phyloP scores from a whole-genome alignment of 2,888 invertebrate species.

The Aromia moschata region DNA sequence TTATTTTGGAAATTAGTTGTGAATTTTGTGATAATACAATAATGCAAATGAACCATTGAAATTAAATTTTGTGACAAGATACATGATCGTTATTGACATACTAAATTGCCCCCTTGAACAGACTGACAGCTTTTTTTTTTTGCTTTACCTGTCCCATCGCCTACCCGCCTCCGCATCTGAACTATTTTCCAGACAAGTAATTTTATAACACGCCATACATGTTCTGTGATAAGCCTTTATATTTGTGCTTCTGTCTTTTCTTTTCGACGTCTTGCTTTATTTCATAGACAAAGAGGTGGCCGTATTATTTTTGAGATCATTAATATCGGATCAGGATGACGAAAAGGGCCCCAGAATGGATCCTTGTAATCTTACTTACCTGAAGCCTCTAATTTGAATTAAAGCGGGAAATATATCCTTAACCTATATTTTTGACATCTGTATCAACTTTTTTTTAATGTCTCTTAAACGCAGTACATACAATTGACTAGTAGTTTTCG shows the following conservation, averaged over 20 bases:
- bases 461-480: conserved; percentile 10
- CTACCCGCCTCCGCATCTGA: conserved; percentile 25
- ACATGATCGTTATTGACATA: conserved; percentile 21
- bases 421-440: background rate
- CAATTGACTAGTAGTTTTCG: conserved; percentile 38
- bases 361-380: background rate
- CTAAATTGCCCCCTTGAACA: conserved; percentile 25
- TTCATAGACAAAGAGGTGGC: background rate
- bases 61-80: conserved; percentile 37
- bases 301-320: no score
- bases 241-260: conserved; percentile 12
- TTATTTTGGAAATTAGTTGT: conserved; percentile 36
- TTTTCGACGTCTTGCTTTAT: conserved; percentile 1
- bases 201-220: conserved; percentile 46
- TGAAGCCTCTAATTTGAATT: conserved; percentile 1
- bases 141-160: conserved; percentile 33
- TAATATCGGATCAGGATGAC: background rate
- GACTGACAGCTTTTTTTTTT: conserved; percentile 41
- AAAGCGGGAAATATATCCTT: background rate
- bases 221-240: conserved; percentile 46
- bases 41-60: conserved; percentile 33
- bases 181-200: conserved; percentile 12
- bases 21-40: conserved; percentile 42
- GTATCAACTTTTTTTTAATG: background rate
- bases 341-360: background rate